Percentiles rank a stretch among this genome's conserved stretches.
Evolutionary conservation across 2,797 vertebrate genomes (phyloP).

Genomic region (Tokudaia muenninki): DNA sequence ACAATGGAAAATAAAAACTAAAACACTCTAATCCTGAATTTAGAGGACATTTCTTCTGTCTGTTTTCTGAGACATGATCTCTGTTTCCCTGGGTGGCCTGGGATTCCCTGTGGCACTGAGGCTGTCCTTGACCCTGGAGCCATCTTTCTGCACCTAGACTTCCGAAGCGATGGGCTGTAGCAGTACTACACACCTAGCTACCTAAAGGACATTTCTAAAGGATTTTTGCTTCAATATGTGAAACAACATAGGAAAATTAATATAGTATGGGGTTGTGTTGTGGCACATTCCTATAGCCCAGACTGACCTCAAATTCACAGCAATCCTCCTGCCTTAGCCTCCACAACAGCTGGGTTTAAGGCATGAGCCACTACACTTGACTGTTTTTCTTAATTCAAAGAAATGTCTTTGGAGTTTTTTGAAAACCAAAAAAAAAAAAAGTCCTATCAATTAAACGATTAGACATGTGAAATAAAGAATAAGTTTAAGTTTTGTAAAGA

Average conservation of each 20-base stretch:
- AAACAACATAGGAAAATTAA: background rate
- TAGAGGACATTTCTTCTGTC: conserved; percentile 39
- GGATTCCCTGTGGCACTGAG: background rate
- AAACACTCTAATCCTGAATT: conserved; percentile 26
- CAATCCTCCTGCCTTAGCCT: background rate
- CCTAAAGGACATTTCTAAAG: background rate
- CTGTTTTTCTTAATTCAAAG: background rate
- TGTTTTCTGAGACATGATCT: conserved; percentile 14
- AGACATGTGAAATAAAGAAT: background rate
- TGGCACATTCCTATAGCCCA: background rate
- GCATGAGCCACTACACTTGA: background rate
- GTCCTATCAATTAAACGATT: background rate
- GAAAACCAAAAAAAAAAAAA: background rate
- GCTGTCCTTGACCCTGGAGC: background rate
- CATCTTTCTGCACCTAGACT: background rate
- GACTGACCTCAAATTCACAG: background rate
- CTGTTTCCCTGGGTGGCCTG: background rate
- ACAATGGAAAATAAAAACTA: background rate
- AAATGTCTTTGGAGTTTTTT: background rate
- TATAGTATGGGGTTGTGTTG: background rate
- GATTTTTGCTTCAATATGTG: conserved; percentile 41
- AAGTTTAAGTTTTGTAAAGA: conserved; percentile 49
- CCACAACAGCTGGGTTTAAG: background rate
- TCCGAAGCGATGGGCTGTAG: background rate
- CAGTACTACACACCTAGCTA: background rate